Base-by-base conservation (phyloP, 2,888 invertebrate species). In the Tortricodes alternella region DNA sequence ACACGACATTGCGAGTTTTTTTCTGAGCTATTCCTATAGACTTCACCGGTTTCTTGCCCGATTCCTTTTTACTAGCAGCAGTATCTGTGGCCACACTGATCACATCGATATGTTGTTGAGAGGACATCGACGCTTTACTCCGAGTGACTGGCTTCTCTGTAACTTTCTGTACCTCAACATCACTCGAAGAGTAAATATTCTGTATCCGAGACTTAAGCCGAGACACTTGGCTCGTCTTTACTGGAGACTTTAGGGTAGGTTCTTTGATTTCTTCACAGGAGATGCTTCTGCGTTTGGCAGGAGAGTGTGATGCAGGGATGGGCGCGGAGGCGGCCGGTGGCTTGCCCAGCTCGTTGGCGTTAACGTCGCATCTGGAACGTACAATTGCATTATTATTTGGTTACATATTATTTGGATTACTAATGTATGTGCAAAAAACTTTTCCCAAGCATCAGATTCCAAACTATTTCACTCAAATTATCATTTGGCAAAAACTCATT, bases 341-440 rank as follows among this genome's bases (percentile, higher is more conserved):
- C 39, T 39, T 46, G n/a, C 6, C 13, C 23, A 46, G 13, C 13
- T 24, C 39, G 13, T 53, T 53, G 18, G 46, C 34, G 19, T 48
- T 41, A 8, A 53, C 9, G 8, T 53, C 53, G 7, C 53, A 53
- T 19, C 53, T 53, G 39, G 2, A 37, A n/a, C n/a, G n/a, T n/a
- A n/a, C n/a, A n/a, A 53, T 13, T 34, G 0, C 3, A 34, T 7
- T 4, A n/a, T 1, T 8, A n/a, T n/a, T n/a, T n/a, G n/a, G n/a
- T n/a, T n/a, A n/a, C n/a, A n/a, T n/a, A n/a, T n/a, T n/a, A n/a
- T n/a, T n/a, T n/a, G n/a, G n/a, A n/a, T n/a, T n/a, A n/a, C n/a
- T n/a, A n/a, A n/a, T n/a, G n/a, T n/a, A n/a, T n/a, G n/a, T n/a
- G n/a, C n/a, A n/a, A n/a, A n/a, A n/a, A n/a, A n/a, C n/a, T n/a